These are phyloP conservation scores for Malurus cyaneus DNA, from an alignment of 2,113 vertebrate species.

Conservation along the genomic window DNA sequence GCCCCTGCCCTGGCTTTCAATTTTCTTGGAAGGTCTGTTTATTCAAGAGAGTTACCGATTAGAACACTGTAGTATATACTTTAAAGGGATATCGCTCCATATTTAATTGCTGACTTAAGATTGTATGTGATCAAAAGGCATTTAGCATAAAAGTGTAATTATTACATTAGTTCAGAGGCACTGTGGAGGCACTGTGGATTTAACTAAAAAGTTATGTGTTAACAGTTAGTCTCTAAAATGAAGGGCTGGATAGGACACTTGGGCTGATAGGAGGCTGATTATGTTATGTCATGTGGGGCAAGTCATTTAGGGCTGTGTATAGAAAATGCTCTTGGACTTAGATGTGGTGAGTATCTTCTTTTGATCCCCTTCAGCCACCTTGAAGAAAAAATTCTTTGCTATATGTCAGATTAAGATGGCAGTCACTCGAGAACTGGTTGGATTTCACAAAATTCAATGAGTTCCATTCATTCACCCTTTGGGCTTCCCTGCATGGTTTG, in stretches of 20 bases:
- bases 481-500: background rate
- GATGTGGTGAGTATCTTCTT: background rate
- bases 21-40: background rate
- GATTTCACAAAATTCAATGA: background rate
- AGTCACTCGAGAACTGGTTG: background rate
- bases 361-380: background rate
- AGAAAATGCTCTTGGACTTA: background rate
- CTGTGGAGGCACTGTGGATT: background rate
- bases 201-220: background rate
- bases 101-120: background rate
- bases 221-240: background rate
- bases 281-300: background rate
- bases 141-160: background rate
- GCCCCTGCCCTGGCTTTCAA: background rate
- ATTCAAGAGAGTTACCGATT: background rate
- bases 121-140: background rate
- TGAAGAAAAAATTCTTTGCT: background rate
- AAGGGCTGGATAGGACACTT: background rate
- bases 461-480: fast-evolving
- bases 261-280: background rate
- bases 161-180: background rate
- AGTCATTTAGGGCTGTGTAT: background rate
- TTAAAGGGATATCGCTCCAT: background rate
- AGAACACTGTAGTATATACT: background rate
- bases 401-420: fast-evolving